A percentile compares a stretch with the other conserved stretches of the same genome.
Conservation (phyloP, 2,113 vertebrate genomes). For the Aleadryas rufinucha region DNA sequence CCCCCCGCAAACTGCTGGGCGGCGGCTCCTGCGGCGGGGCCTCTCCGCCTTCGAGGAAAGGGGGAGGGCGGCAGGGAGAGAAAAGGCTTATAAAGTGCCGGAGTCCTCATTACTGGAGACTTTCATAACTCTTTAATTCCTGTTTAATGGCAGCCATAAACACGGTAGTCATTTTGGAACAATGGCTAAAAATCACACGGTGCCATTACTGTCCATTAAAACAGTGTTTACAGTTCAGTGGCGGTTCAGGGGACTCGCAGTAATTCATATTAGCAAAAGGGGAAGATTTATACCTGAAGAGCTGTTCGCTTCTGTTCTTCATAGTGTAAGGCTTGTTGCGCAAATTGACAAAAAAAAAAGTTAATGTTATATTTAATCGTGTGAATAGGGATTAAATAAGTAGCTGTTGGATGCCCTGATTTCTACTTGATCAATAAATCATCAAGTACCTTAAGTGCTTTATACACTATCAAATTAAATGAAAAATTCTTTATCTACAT, state of each 20-base stretch:
- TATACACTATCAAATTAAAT: constrained; percentile 78
- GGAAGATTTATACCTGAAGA: constrained; percentile 67
- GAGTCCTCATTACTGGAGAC: constrained; percentile 72
- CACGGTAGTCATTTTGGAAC: constrained; percentile 76
- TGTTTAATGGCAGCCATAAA: constrained; percentile 78
- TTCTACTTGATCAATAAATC: constrained; percentile 83
- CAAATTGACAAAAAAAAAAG: constrained; percentile 33
- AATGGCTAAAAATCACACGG: constrained; percentile 79
- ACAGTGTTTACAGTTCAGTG: constrained; percentile 79
- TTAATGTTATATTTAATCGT: constrained; percentile 69
- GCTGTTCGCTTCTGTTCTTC: constrained; percentile 32
- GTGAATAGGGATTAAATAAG: constrained; percentile 72
- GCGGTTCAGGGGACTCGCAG: constrained; percentile 61
- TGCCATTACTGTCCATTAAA: constrained; percentile 80
- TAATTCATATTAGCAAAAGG: constrained; percentile 68
- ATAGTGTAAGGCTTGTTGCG: constrained; percentile 16
- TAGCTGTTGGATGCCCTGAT: constrained; percentile 71
- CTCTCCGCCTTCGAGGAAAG: neutral
- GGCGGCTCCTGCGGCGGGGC: neutral
- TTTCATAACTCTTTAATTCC: constrained; percentile 81
- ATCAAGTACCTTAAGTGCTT: constrained; percentile 78
- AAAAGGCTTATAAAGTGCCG: constrained; percentile 58
- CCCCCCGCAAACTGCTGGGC: neutral
- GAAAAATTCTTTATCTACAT: constrained; percentile 77
- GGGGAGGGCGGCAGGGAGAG: neutral